These are phyloP conservation scores for Batillaria attramentaria DNA, from an alignment of 1,140 invertebrate genomes.

Conservation along the genomic window DNA sequence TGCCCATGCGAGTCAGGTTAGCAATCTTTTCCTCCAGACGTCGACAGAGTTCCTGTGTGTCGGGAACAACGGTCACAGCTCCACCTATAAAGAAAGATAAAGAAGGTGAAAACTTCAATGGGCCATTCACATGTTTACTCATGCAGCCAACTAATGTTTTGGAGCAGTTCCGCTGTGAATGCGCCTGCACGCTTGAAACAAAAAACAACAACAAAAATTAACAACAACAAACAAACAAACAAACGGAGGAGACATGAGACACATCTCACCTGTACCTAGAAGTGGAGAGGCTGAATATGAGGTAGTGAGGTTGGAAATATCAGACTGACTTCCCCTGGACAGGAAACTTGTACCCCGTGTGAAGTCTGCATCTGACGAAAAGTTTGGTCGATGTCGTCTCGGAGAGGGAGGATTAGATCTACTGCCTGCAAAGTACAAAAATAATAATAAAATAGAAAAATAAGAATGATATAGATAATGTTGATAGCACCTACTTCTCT, in stretches of 20 bases:
- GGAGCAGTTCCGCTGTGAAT: too few species aligned
- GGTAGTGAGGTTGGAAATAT: constrained; percentile 23
- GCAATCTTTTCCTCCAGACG: constrained; percentile 60
- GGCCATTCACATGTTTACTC: too few species aligned
- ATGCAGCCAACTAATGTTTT: too few species aligned
- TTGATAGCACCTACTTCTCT: too few species aligned
- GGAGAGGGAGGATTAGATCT: constrained; percentile 9
- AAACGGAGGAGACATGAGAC: too few species aligned
- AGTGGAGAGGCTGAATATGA: constrained; percentile 4
- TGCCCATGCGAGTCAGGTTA: constrained; percentile 59
- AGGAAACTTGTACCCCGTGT: constrained; percentile 3
- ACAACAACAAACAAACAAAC: too few species aligned
- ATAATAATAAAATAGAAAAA: background rate
- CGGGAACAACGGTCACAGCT: constrained; percentile 34
- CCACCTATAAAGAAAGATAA: too few species aligned
- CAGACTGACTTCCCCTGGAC: constrained; percentile 13
- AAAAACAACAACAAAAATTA: too few species aligned
- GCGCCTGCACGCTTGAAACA: too few species aligned
- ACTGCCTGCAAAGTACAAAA: constrained; percentile 4
- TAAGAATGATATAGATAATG: background rate
- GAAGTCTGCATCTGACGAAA: background rate
- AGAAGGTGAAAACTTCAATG: too few species aligned
- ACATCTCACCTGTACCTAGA: background rate
- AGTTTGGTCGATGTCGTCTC: background rate
- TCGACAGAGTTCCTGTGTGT: constrained; percentile 56